A percentile compares a stretch with the other conserved stretches of the same genome.
Conservation (phyloP, 2,113 vertebrate species). For the Coptodon rendalli region DNA sequence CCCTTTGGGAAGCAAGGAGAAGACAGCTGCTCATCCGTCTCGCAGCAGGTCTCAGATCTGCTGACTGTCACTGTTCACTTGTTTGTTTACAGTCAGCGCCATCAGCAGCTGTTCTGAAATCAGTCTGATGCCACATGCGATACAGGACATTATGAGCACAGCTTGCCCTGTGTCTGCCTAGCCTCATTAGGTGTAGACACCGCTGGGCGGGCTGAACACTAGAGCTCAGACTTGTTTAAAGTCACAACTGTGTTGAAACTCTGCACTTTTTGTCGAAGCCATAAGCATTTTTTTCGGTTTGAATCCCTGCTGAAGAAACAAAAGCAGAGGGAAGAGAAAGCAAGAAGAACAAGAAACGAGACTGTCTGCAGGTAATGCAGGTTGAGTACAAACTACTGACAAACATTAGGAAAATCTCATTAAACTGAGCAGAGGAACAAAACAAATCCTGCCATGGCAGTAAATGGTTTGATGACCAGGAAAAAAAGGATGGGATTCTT, state of each 20-base stretch:
- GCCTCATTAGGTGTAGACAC: conserved; percentile 48
- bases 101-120: conserved; percentile 43
- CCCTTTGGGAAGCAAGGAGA: not conserved
- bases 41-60: conserved; percentile 45
- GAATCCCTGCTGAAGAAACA: not conserved
- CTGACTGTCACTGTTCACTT: conserved; percentile 29
- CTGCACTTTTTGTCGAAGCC: conserved; percentile 19
- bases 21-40: conserved; percentile 35
- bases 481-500: not conserved
- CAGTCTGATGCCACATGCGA: conserved; percentile 14
- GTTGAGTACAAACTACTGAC: not conserved
- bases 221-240: conserved; percentile 31
- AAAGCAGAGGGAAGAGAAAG: not conserved
- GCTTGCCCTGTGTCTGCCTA: conserved; percentile 32
- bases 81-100: conserved; percentile 46
- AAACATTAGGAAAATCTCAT: not conserved
- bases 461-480: not conserved
- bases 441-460: not conserved
- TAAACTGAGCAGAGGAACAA: not conserved
- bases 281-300: conserved; percentile 42
- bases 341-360: not conserved
- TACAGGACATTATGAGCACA: conserved; percentile 38
- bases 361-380: not conserved
- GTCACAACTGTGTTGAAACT: conserved; percentile 5
- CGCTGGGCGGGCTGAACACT: conserved; percentile 8